Evolutionary conservation across 2,113 vertebrate species (phyloP).

Genomic region (Dipodomys ordii): DNA sequence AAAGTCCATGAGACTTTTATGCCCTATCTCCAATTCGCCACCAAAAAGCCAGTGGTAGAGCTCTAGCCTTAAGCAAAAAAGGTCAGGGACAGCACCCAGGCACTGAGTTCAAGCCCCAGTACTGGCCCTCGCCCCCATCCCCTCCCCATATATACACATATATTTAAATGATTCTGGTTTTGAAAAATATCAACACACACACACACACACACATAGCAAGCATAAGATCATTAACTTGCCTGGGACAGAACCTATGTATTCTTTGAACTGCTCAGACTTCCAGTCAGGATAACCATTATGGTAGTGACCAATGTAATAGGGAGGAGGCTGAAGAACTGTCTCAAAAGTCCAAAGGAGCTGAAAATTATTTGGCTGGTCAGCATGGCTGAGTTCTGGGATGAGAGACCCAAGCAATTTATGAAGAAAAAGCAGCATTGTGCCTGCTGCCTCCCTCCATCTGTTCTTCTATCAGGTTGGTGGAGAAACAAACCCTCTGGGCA

Average conservation of each 20-base stretch:
- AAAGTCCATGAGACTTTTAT: too few species aligned
- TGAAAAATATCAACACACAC: not conserved
- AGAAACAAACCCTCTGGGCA: slow-evolving; percentile 57
- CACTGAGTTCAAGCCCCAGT: too few species aligned
- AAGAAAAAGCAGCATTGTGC: slow-evolving; percentile 72
- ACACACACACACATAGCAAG: not conserved
- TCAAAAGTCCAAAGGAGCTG: slow-evolving; percentile 18
- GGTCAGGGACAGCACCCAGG: too few species aligned
- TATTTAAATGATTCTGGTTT: not conserved
- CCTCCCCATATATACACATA: not conserved
- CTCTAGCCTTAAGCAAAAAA: too few species aligned
- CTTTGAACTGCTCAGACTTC: not conserved
- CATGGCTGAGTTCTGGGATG: not conserved
- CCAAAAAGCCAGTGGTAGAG: too few species aligned
- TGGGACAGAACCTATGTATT: not conserved
- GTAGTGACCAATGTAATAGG: not conserved
- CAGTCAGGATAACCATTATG: not conserved
- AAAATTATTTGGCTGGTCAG: slow-evolving; percentile 24
- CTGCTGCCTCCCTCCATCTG: slow-evolving; percentile 63
- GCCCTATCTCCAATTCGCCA: too few species aligned
- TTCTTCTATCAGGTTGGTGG: slow-evolving; percentile 43
- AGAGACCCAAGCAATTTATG: not conserved
- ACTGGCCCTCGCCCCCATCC: too few species aligned
- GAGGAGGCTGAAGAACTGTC: not conserved
- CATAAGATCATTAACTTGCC: not conserved